Percentiles rank a stretch among this genome's conserved stretches.
Evolutionary conservation across 2,888 invertebrate species (phyloP).

Genomic region (Allophyes oxyacanthae): DNA sequence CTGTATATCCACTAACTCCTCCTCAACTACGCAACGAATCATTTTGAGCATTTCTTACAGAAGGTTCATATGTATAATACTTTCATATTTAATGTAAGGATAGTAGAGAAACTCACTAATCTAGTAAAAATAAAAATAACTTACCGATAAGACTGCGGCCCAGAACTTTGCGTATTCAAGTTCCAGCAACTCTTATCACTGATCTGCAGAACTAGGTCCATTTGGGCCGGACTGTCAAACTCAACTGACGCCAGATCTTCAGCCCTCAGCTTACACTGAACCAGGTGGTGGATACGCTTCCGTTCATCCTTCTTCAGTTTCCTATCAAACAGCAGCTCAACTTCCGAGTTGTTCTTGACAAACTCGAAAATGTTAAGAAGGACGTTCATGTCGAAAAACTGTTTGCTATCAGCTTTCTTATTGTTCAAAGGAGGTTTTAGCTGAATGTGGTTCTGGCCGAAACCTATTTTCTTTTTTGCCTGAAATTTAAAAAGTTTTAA

Average conservation of each 20-base stretch:
- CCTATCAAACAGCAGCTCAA: constrained; percentile 66
- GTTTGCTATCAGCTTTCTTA: constrained; percentile 19
- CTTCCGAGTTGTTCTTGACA: constrained; percentile 67
- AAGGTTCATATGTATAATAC: too few relatives aligned
- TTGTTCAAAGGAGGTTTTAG: constrained; percentile 4
- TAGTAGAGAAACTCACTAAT: too few relatives aligned
- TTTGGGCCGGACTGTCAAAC: constrained; percentile 42
- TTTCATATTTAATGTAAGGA: too few relatives aligned
- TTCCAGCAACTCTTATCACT: constrained; percentile 59
- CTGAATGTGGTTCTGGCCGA: constrained; percentile 50
- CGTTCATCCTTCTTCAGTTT: constrained; percentile 59
- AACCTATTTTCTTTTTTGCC: constrained; percentile 58
- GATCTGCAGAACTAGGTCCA: constrained; percentile 63
- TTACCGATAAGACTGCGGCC: constrained; percentile 61
- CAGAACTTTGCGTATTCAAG: constrained; percentile 66
- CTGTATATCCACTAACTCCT: too few relatives aligned
- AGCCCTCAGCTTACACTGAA: constrained; percentile 51
- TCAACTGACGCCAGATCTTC: constrained; percentile 30
- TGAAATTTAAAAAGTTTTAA: constrained; percentile 28
- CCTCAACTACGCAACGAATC: too few relatives aligned
- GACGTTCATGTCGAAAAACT: constrained; percentile 61
- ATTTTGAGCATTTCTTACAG: too few relatives aligned
- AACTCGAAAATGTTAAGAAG: constrained; percentile 68
- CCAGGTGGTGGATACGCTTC: constrained; percentile 58
- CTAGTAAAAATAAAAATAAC: too few relatives aligned